phyloP scores from a whole-genome alignment of 2,797 vertebrate species.

The Loris lydekkerianus region DNA sequence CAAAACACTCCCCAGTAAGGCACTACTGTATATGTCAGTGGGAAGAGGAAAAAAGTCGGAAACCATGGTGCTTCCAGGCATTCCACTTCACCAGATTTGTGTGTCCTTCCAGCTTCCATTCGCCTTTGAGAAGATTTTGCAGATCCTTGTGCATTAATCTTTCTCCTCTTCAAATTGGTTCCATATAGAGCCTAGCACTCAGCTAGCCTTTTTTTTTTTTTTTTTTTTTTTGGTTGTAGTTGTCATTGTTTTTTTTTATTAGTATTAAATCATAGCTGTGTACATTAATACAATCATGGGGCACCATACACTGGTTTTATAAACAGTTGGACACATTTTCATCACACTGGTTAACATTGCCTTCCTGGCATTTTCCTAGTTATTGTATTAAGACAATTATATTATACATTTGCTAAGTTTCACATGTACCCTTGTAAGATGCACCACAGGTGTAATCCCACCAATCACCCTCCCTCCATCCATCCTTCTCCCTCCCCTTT shows the following conservation, averaged over 20 bases:
- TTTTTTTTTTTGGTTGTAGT: conserved; percentile 14
- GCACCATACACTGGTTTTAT: too few relatives aligned
- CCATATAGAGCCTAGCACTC: neutral
- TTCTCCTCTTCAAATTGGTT: conserved; percentile 6
- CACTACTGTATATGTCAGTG: neutral
- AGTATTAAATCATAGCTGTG: too few relatives aligned
- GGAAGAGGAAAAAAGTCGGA: neutral
- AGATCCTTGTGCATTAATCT: neutral
- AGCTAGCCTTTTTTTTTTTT: conserved; percentile 55
- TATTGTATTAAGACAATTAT: too few relatives aligned
- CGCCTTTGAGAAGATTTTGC: conserved; percentile 41
- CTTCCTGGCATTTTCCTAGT: too few relatives aligned
- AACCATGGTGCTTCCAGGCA: neutral
- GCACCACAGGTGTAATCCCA: too few relatives aligned
- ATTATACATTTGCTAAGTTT: too few relatives aligned
- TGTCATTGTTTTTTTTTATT: neutral
- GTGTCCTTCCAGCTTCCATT: neutral
- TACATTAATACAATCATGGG: too few relatives aligned
- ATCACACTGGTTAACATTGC: too few relatives aligned
- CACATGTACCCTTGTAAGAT: too few relatives aligned
- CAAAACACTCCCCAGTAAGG: neutral
- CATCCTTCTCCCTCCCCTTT: too few relatives aligned
- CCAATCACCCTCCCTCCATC: too few relatives aligned
- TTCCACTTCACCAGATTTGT: neutral
- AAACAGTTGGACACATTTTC: too few relatives aligned